Evolutionary conservation across 2,888 invertebrate species (phyloP), one percentile per base, ranked within the genome.

Genomic region (Drosophila tripunctata): DNA sequence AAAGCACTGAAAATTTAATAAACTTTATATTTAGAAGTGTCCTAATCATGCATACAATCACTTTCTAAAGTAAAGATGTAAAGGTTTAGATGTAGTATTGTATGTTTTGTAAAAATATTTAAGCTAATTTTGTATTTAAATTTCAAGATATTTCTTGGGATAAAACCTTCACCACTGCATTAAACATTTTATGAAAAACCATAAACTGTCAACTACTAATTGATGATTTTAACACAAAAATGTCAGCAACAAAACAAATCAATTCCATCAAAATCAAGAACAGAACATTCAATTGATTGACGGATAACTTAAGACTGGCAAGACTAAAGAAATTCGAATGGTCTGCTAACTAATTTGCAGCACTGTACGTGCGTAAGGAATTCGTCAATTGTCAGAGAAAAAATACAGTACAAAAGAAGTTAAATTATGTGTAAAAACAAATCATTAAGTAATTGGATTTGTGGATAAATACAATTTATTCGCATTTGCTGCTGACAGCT

Each of bases 381-480:
- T 68, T 67, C 19, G 47, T 47, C 67, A 71, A 65, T 71, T 63
- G 50, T 17, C 14, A 12, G 4, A 50, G 31, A 30, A 24, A 12
- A 17, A 14, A 31, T 12, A 24, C 17, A n/a, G n/a, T n/a, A 27
- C 10, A 43, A 43, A 7, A 15, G 8, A 14, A 52, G 15, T 7
- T 19, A 67, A 50, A 45, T 57, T 31, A 33, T 68, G 33, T 56
- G 43, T 43, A 75, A 81, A 81, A 87, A 78, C 67, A 78, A 84
- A 81, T 87, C 72, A 78, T 75, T 82, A 68, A 68, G 85, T 78
- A 81, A 87, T 82, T 81, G 79, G 82, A 84, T 87, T 84, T 62
- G 51, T 30, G 56, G 60, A 35, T 31, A 71, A 81, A 84, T 65
- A 87, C 82, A 71, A 87, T 83, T 86, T 86, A 70, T 77, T 70